A percentile compares a stretch with the other conserved stretches of the same genome.
These are phyloP conservation scores for Hemiprocne comata DNA, from an alignment of 2,113 vertebrate genomes.

Conservation along the genomic window DNA sequence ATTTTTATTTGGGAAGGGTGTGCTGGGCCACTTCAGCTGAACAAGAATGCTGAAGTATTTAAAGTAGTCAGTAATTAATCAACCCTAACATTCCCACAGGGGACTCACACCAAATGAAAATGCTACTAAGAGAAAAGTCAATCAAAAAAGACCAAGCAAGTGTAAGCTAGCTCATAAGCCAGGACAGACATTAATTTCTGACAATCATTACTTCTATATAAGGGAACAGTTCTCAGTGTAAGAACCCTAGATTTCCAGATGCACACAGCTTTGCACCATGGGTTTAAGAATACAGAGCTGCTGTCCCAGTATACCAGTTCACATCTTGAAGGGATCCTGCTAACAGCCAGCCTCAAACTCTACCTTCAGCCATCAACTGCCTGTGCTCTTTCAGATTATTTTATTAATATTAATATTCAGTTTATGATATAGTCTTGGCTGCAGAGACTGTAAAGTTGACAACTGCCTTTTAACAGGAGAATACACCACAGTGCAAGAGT, in stretches of 20 bases:
- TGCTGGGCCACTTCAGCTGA: not conserved
- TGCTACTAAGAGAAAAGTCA: not conserved
- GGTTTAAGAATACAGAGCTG: not conserved
- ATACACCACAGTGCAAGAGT: not conserved
- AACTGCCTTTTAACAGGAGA: not conserved
- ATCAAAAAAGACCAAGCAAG: not conserved
- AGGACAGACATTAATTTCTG: not conserved
- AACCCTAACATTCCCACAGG: not conserved
- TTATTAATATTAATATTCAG: no score
- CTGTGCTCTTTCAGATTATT: not conserved
- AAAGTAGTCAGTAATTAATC: not conserved
- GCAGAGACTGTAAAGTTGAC: not conserved
- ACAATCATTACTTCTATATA: not conserved
- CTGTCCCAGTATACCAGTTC: not conserved
- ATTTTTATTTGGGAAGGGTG: not conserved
- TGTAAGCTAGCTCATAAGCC: not conserved
- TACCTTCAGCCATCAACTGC: not conserved
- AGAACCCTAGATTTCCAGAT: not conserved
- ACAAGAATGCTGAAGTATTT: not conserved
- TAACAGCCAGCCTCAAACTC: not conserved
- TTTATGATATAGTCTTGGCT: not conserved
- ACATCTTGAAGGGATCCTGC: not conserved
- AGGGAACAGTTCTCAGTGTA: not conserved
- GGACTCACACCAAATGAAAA: not conserved
- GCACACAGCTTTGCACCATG: rapidly evolving